Percentiles rank a stretch among this genome's conserved stretches.
These are phyloP conservation scores for Scolopax rusticola DNA, from an alignment of 2,797 vertebrate genomes.

Conservation along the genomic window DNA sequence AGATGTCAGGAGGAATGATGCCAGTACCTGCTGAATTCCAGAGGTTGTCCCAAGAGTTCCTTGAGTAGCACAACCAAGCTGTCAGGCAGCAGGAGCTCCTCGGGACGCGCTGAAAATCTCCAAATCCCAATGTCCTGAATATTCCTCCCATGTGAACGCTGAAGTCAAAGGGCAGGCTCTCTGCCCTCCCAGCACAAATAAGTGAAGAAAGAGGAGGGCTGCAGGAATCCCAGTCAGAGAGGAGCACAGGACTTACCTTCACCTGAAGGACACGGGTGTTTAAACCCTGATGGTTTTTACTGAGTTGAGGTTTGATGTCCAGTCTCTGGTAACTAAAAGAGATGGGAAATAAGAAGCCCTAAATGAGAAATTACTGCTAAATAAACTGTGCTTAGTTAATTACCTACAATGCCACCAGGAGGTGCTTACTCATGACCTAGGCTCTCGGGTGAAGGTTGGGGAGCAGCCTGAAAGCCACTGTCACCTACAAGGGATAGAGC, in stretches of 20 bases:
- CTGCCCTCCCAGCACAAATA: neutral
- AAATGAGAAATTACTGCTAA: neutral
- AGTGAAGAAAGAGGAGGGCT: neutral
- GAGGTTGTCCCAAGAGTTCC: neutral
- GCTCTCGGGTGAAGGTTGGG: accelerated
- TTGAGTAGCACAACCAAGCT: accelerated
- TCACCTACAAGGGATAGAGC: neutral
- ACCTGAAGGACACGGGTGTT: accelerated
- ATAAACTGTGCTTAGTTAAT: neutral
- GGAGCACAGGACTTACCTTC: neutral
- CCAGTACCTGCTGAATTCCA: neutral
- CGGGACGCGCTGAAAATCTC: neutral
- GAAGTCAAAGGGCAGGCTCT: neutral
- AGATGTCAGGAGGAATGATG: neutral
- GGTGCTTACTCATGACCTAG: neutral
- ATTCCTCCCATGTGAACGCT: neutral
- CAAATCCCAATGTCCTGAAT: neutral
- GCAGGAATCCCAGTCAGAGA: neutral
- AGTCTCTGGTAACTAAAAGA: neutral
- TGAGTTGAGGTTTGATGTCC: neutral
- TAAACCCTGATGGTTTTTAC: neutral
- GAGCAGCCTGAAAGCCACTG: neutral
- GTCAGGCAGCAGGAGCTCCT: neutral
- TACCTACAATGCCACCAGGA: neutral
- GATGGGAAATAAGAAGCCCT: neutral